Evolutionary conservation across 2,113 vertebrate species (phyloP).

Genomic region (Grantiella picta): DNA sequence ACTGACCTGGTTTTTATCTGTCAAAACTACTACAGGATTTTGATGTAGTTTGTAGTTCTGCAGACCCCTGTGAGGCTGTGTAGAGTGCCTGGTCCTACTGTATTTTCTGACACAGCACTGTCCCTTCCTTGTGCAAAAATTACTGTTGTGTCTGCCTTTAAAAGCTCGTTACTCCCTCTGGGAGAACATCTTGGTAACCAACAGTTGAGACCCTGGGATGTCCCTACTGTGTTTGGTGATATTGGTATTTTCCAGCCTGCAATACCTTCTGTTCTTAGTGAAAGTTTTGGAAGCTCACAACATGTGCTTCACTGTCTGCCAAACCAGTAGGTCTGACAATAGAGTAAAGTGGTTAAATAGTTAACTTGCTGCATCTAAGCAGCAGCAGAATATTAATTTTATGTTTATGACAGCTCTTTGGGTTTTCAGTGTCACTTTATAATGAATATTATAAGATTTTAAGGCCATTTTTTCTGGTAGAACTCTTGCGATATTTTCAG

Average conservation of each 20-base stretch:
- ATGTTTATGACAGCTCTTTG: background rate
- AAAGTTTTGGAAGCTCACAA: background rate
- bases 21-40: background rate
- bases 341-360: background rate
- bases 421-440: background rate
- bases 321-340: background rate
- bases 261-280: background rate
- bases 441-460: background rate
- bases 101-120: background rate
- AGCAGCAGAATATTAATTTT: background rate
- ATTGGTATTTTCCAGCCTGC: background rate
- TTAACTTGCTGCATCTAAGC: background rate
- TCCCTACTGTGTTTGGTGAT: background rate
- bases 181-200: background rate
- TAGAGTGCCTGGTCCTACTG: background rate
- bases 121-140: background rate
- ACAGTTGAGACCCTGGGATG: background rate
- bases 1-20: background rate
- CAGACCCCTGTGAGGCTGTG: fast-evolving
- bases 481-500: background rate
- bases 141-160: background rate
- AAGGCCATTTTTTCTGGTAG: background rate
- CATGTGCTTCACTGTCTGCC: background rate
- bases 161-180: background rate
- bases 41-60: background rate